Conservation (phyloP, 2,888 invertebrate species). For the Desoria tigrina region DNA sequence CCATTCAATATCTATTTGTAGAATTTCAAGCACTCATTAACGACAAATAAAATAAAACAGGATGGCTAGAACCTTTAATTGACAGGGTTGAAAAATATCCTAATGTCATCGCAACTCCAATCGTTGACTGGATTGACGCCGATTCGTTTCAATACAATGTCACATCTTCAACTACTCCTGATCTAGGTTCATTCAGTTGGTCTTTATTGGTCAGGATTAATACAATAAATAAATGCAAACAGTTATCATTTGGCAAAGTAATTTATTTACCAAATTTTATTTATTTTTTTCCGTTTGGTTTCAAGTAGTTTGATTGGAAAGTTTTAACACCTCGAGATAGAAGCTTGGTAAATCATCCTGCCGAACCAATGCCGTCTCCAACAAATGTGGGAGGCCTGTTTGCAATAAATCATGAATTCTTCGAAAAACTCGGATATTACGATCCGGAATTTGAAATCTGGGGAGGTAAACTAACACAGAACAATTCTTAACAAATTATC, state of each 20-base stretch:
- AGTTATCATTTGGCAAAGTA: too few relatives aligned
- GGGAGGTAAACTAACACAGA: conserved; percentile 4
- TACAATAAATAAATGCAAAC: too few relatives aligned
- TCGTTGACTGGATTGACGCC: conserved; percentile 25
- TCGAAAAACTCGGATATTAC: conserved; percentile 21
- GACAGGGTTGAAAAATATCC: conserved; percentile 20
- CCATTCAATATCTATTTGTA: background rate
- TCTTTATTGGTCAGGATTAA: background rate
- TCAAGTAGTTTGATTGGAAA: conserved; percentile 16
- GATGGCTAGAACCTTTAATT: conserved; percentile 28
- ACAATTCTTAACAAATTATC: background rate
- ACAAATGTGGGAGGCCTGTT: conserved; percentile 24
- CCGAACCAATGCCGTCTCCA: conserved; percentile 20
- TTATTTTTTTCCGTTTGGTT: background rate
- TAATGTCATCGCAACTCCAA: conserved; percentile 19
- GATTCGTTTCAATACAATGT: conserved; percentile 18
- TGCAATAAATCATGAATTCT: conserved; percentile 17
- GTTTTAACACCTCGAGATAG: background rate
- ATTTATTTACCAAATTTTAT: too few relatives aligned
- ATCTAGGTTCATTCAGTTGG: conserved; percentile 24
- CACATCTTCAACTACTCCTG: conserved; percentile 15
- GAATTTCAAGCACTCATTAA: background rate
- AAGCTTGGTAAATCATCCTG: conserved; percentile 14
- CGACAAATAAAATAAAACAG: conserved; percentile 2
- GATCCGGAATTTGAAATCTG: conserved; percentile 23